phyloP scores from a whole-genome alignment of 2,797 vertebrate genomes.

The Sus cebifrons region DNA sequence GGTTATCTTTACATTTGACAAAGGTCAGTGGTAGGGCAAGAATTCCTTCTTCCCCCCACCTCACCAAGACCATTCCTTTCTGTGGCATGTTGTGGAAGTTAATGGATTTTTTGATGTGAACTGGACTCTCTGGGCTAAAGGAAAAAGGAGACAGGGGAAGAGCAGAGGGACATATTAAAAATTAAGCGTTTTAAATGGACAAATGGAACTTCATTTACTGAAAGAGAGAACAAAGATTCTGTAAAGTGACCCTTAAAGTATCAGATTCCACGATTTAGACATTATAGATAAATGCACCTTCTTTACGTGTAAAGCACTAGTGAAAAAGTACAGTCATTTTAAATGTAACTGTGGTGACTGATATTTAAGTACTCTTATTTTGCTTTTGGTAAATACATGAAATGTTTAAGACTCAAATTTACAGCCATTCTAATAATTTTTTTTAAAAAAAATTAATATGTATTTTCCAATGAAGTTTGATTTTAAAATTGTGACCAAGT shows the following conservation, averaged over 20 bases:
- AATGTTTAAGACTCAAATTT: not conserved
- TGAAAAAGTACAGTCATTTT: slow-evolving; percentile 47
- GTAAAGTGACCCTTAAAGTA: slow-evolving; percentile 58
- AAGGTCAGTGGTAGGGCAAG: not conserved
- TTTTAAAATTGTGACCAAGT: not conserved
- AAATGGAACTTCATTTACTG: slow-evolving; percentile 70
- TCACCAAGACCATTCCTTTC: not conserved
- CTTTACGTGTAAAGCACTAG: not conserved
- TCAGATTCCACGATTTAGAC: slow-evolving; percentile 32
- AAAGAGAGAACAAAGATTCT: slow-evolving; percentile 57
- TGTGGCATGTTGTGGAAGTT: slow-evolving; percentile 15
- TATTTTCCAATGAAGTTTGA: not conserved
- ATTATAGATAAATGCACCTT: not conserved
- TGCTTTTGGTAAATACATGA: not conserved
- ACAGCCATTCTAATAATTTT: not conserved
- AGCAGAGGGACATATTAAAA: slow-evolving; percentile 79
- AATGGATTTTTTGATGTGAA: slow-evolving; percentile 61
- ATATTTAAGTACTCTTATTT: slow-evolving; percentile 31
- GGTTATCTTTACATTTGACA: not conserved
- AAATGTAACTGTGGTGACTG: not conserved
- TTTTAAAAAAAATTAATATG: not conserved
- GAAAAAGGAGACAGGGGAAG: slow-evolving; percentile 40
- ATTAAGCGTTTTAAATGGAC: slow-evolving; percentile 78
- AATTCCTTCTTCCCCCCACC: not conserved
- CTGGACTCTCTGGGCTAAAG: not conserved